Evolutionary conservation across 1,140 invertebrate species (phyloP).

Genomic region (Chionoecetes opilio): DNA sequence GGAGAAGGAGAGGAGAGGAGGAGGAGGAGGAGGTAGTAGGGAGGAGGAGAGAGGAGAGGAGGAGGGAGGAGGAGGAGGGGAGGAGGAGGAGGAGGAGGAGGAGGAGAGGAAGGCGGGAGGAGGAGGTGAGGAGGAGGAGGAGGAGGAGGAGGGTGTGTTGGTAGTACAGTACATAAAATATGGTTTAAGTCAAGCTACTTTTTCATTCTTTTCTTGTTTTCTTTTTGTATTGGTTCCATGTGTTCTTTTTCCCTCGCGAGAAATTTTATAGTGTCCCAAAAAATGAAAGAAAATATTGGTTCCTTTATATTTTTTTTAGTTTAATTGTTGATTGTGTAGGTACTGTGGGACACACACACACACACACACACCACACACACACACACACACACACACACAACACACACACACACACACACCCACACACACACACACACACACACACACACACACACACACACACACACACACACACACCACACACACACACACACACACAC

Average conservation of each 20-base stretch:
- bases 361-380: background rate
- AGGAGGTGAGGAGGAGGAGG: background rate
- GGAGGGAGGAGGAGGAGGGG: too few relatives aligned
- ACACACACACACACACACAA: background rate
- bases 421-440: background rate
- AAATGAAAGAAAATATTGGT: too few relatives aligned
- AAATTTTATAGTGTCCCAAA: too few relatives aligned
- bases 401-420: background rate
- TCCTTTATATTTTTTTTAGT: too few relatives aligned
- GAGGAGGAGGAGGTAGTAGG: too few relatives aligned
- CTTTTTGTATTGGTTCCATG: background rate
- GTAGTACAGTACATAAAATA: background rate
- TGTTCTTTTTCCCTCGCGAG: background rate
- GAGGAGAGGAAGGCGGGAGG: too few relatives aligned
- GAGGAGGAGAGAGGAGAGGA: too few relatives aligned
- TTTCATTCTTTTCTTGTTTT: background rate
- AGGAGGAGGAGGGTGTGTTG: background rate
- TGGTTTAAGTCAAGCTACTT: background rate
- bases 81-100: too few relatives aligned
- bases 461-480: background rate
- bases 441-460: slow-evolving; percentile 24
- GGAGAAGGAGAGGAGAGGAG: background rate
- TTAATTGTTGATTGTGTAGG: too few relatives aligned
- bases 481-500: background rate
- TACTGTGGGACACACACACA: too few relatives aligned